These are phyloP conservation scores for Coenonympha arcania DNA, from an alignment of 2,888 invertebrate genomes.

Conservation along the genomic window DNA sequence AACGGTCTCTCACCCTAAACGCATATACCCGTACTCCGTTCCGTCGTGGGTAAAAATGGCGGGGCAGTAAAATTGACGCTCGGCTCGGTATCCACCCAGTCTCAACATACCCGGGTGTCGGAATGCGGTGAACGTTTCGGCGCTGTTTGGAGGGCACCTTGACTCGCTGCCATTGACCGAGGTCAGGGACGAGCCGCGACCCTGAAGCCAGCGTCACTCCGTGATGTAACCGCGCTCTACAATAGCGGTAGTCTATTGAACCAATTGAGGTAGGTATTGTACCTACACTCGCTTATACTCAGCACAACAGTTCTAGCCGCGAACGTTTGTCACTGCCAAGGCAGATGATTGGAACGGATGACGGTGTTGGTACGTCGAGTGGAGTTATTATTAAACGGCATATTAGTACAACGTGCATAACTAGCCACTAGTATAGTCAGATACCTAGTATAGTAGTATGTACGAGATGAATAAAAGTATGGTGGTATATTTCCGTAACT, in stretches of 20 bases:
- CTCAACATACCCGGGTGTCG: neutral
- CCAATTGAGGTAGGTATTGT: slow-evolving; percentile 34
- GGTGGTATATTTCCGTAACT: no score
- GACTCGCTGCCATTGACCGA: slow-evolving; percentile 68
- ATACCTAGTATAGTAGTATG: no score
- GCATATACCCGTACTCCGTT: no score
- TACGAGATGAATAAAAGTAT: no score
- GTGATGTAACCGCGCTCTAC: slow-evolving; percentile 31
- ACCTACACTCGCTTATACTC: slow-evolving; percentile 6
- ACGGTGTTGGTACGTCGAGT: no score
- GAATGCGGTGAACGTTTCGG: slow-evolving; percentile 23
- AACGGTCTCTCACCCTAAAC: no score
- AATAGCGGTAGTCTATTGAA: slow-evolving; percentile 26
- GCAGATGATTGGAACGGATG: no score
- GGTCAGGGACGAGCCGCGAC: slow-evolving; percentile 69
- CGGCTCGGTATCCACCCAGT: no score
- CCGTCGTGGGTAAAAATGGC: no score
- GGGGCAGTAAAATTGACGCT: no score
- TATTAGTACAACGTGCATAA: neutral
- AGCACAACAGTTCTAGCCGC: slow-evolving; percentile 2
- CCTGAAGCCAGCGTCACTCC: slow-evolving; percentile 48
- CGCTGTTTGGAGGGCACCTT: slow-evolving; percentile 55
- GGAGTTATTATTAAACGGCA: neutral
- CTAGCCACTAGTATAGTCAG: no score
- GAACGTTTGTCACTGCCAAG: slow-evolving; percentile 6